These are phyloP conservation scores for Coreoperca whiteheadi DNA, from an alignment of 2,113 vertebrate species.

Conservation along the genomic window DNA sequence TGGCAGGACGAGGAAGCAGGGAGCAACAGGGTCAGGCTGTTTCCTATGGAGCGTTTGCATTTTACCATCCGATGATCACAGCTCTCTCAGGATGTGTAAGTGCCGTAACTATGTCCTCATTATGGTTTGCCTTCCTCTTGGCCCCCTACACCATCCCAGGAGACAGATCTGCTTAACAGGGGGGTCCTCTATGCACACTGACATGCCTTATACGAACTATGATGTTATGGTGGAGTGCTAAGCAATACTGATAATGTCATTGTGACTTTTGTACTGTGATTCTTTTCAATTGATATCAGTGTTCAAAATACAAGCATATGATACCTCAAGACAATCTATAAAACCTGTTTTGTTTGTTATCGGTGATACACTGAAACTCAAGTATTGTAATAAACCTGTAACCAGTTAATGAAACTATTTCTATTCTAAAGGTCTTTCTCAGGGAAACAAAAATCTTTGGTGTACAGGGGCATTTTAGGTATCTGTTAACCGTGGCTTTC, in stretches of 20 bases:
- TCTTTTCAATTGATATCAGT: background rate
- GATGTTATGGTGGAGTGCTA: slow-evolving; percentile 9
- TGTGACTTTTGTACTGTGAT: background rate
- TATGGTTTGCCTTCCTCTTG: slow-evolving; percentile 74
- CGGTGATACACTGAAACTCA: background rate
- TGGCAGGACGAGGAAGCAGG: slow-evolving; percentile 78
- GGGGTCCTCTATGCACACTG: slow-evolving; percentile 37
- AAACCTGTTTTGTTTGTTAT: background rate
- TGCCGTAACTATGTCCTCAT: slow-evolving; percentile 82
- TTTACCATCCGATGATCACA: slow-evolving; percentile 77
- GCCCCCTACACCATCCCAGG: slow-evolving; percentile 83
- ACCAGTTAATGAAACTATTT: background rate
- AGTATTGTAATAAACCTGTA: background rate
- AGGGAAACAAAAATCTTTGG: background rate
- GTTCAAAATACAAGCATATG: background rate
- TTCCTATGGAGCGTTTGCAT: slow-evolving; percentile 86
- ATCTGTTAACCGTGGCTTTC: background rate
- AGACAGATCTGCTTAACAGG: slow-evolving; percentile 80
- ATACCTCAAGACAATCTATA: background rate
- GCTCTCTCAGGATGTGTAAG: slow-evolving; percentile 86
- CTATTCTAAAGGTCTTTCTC: background rate
- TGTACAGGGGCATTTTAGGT: background rate
- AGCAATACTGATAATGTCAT: slow-evolving; percentile 5
- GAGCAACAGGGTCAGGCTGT: slow-evolving; percentile 87
- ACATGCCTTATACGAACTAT: slow-evolving; percentile 53